Conservation (phyloP, 1,140 invertebrate species). For the Drosophila triauraria region DNA sequence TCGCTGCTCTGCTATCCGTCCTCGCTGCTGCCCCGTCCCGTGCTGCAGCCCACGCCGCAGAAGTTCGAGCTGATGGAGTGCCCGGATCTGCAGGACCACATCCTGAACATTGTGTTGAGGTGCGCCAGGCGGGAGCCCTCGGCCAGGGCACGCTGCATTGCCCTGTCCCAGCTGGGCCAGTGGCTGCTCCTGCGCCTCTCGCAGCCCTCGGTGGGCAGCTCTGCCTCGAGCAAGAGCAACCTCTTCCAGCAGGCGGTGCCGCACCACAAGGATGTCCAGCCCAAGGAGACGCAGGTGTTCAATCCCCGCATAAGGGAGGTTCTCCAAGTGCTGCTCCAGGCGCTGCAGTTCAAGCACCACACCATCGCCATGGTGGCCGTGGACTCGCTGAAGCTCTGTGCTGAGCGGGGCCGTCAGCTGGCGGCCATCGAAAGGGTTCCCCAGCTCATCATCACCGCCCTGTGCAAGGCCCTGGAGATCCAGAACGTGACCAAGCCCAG, state of each 20-base stretch:
- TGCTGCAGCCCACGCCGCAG: conserved; percentile 92
- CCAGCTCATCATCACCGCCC: conserved; percentile 77
- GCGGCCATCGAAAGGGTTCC: conserved; percentile 78
- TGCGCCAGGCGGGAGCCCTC: conserved; percentile 95
- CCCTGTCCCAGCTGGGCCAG: conserved; percentile 94
- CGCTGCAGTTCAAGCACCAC: conserved; percentile 89
- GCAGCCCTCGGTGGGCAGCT: conserved; percentile 84
- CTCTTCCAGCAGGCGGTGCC: conserved; percentile 76
- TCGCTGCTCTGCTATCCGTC: conserved; percentile 93
- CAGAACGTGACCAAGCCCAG: conserved; percentile 84
- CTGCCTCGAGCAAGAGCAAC: background rate
- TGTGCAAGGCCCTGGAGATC: conserved; percentile 83
- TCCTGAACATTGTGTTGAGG: conserved; percentile 94
- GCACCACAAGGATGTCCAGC: conserved; percentile 68
- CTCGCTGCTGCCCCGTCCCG: conserved; percentile 90
- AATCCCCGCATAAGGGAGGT: conserved; percentile 92
- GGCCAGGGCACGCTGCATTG: conserved; percentile 94
- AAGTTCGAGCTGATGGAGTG: conserved; percentile 85
- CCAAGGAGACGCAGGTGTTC: conserved; percentile 61
- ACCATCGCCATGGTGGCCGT: conserved; percentile 83
- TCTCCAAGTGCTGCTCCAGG: conserved; percentile 93
- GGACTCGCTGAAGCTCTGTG: conserved; percentile 78
- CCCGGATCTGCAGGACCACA: conserved; percentile 90
- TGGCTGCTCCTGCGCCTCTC: conserved; percentile 92
- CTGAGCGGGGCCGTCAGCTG: conserved; percentile 74